These are phyloP conservation scores for Brachionus rotundiformis DNA, from an alignment of 1,140 invertebrate genomes.

Conservation along the genomic window DNA sequence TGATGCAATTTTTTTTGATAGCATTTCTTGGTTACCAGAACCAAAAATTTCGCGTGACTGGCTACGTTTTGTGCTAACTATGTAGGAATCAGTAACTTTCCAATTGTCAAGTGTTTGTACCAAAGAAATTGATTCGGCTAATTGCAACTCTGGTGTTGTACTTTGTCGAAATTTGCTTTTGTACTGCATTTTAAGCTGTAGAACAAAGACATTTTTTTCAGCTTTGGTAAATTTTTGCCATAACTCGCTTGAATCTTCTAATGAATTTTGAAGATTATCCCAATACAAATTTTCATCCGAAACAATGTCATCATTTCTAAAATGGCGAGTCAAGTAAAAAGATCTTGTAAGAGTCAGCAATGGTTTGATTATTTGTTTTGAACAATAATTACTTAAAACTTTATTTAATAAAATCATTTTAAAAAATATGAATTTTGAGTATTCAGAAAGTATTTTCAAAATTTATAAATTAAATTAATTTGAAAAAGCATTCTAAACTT, in stretches of 20 bases:
- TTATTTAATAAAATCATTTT: not conserved
- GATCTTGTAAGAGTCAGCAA: not conserved
- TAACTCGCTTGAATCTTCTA: not conserved
- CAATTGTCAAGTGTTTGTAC: constrained; percentile 74
- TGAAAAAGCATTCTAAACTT: not conserved
- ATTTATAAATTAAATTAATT: not conserved
- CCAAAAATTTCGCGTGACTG: not conserved
- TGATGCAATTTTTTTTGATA: not conserved
- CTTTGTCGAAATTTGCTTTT: constrained; percentile 30
- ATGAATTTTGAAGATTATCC: constrained; percentile 31
- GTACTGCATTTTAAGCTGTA: constrained; percentile 46
- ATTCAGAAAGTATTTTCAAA: not conserved
- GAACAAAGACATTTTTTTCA: constrained; percentile 40
- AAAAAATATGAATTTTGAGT: not conserved
- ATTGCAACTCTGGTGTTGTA: constrained; percentile 69
- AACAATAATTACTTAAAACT: not conserved
- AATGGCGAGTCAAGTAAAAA: not conserved
- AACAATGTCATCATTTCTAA: not conserved
- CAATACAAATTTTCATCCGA: constrained; percentile 27
- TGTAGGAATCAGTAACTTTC: constrained; percentile 69
- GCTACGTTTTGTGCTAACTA: not conserved
- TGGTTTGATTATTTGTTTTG: not conserved
- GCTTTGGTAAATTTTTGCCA: not conserved
- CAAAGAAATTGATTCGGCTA: constrained; percentile 75
- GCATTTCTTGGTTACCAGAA: not conserved